Evolutionary conservation across 2,888 invertebrate genomes (phyloP), one percentile per base, ranked within the genome.

Genomic region (Caenorhabditis uteleia): DNA sequence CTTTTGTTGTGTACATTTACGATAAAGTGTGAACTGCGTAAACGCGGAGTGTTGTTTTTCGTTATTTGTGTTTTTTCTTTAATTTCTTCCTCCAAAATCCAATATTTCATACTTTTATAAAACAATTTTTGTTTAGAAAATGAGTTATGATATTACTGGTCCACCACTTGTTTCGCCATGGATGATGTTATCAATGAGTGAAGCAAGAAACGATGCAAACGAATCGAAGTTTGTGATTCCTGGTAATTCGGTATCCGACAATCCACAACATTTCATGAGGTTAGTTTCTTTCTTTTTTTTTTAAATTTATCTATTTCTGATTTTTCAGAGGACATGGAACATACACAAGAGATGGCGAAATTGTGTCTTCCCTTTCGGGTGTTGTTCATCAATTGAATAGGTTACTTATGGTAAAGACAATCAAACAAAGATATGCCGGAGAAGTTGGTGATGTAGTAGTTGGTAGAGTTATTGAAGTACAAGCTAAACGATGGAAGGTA

Each of bases 361-460:
- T 97, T 34, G 90, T 91, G 84, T 90, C 97, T 0, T 93, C 95
- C 1, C 92, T 97, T 1, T 95, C 95, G 34, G 98, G 98, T 23
- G 89, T 91, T 18, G 90, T 93, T 82, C 91, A 94, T 82, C 90
- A 91, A 86, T 93, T 97, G 0, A 97, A 97, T 84, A 93, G 94
- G 84, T 86, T 98, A 56, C 90, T 97, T 61, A 92, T 92, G 47
- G 90, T 98, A 3, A 89, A 89, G 71, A 94, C 97, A 0, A 85
- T 95, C 7, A 95, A 95, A 83, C 91, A 91, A 81, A 89, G 95
- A 61, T 87, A 87, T 70, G 83, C 83, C 70, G 87, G 87, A 8
- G 95, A 95, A 86, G 91, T 97, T 50, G 97, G 97, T 0, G 97
- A 98, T 86, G 93, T 98, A 2, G 89, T 98, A 10, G 91, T 98